Base-by-base conservation (phyloP, 2,113 vertebrate genomes). In the Centropus unirufus region DNA sequence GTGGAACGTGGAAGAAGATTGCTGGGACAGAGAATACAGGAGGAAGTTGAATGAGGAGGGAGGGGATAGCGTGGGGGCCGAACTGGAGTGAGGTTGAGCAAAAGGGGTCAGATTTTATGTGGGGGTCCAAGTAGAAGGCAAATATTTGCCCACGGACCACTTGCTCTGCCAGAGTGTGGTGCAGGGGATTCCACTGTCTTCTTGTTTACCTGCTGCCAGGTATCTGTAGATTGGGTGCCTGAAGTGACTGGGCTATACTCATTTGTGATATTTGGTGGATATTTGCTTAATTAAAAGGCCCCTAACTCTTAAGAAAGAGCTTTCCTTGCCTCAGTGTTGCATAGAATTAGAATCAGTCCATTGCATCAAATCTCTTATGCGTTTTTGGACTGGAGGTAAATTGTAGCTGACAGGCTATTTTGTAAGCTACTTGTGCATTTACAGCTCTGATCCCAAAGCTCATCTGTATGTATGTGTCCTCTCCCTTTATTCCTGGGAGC, bases 361-460 rank as follows among this genome's bases (percentile, higher is more conserved):
- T 88, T 0, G 1, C 54, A 40, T 76, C 23, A 44, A 34, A 52
- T 85, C 62, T 78, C 40, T 64, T 64, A 2, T 0, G 2, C 2
- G 0, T 51, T 79, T 93, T 76, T 73, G 54, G 54, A 30, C 67
- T 64, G 36, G 62, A 95, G 68, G 80, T 59, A 73, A 90, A 73
- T 73, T 36, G 36, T 4, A 86, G 79, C 75, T 83, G 79, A 62
- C 75, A 88, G 75, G 22, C 58, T 73, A 55, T 90, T 95, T 54
- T 86, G 72, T 86, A 42, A 92, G 89, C 63, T 55, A 8, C 47
- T 90, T 87, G 49, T 66, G 40, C 67, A 54, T 51, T 36, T 72
- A 44, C 23, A 30, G 23, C 70, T 85, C 54, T 63, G 57, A 66
- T 30, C 63, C 67, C 63, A 68, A 22, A 86, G 49, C 83, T 92